Evolutionary conservation across 2,888 invertebrate species (phyloP), one percentile per base, ranked within the genome.

Genomic region (Dyspetes luteomarginatus): DNA sequence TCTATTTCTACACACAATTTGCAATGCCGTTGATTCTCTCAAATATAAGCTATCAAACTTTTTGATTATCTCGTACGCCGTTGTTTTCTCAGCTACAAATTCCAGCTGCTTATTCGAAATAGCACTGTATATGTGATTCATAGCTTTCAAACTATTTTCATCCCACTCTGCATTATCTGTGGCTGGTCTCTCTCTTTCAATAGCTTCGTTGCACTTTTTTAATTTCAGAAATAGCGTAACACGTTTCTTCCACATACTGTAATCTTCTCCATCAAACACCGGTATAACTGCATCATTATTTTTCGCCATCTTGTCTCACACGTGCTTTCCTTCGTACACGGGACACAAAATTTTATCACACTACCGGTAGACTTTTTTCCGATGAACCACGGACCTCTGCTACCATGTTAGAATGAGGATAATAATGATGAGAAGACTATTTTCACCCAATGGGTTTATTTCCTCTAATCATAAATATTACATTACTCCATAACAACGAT

Each of bases 1-100:
- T 62, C 81, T 85, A 52, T 86, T 86, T 81, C 85, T 74, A 15
- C 75, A 83, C 2, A 83, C 52, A 15, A 88, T 86, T 56, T 87
- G 85, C n/a, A 86, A 30, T 0, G 85, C 84, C 24, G 85, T 86
- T 12, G 62, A 62, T 41, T 75, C 24, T 75, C 60, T 86, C 81
- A 26, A 85, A 43, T 62, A 71, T 24, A 85, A 7, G 26, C 75
- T 64, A 60, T 88, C 83, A 48, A 87, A 84, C 52, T 86, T 86
- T 43, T 83, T 78, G 5, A 88, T 71, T 30, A 65, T 64, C 50
- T 50, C 30, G 43, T 28, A 15, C 26, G 28, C 28, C 26, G 56
- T 64, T 62, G 9, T 55, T 75, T 75, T 75, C 30, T 36, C 56
- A 36, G 7, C n/a, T 22, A 73, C 62, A 9, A 62, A 64, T 52